Conservation (phyloP, 2,797 vertebrate genomes). For the Diplodus puntazzo region DNA sequence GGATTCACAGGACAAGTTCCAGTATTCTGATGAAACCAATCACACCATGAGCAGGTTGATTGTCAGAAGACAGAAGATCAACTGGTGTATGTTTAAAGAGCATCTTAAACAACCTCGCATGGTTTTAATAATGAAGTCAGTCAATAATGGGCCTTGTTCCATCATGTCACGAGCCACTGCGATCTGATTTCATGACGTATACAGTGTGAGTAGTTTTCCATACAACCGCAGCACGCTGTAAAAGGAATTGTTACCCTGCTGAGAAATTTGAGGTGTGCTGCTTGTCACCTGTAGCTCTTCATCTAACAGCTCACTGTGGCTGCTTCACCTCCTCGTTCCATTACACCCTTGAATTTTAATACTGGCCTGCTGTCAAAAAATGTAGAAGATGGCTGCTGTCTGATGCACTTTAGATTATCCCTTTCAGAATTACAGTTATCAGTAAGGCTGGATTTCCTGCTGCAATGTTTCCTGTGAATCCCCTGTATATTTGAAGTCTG, state of each 20-base stretch:
- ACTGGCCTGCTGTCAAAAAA: background rate
- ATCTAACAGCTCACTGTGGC: too few species aligned
- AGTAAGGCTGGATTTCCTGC: background rate
- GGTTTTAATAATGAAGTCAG: too few species aligned
- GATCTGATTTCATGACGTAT: constrained; percentile 6
- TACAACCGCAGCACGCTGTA: too few species aligned
- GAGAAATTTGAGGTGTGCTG: too few species aligned
- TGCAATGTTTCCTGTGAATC: background rate
- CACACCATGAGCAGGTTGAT: too few species aligned
- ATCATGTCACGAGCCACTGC: background rate
- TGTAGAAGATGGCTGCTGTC: background rate
- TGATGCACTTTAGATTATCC: background rate
- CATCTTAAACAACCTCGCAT: too few species aligned
- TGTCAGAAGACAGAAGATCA: too few species aligned
- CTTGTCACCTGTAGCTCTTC: too few species aligned
- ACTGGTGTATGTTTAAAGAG: too few species aligned
- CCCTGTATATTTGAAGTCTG: background rate
- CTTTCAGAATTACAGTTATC: background rate
- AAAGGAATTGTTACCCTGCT: too few species aligned
- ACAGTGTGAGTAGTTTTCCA: too few species aligned
- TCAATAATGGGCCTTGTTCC: background rate
- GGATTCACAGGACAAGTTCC: background rate
- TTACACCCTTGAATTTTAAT: background rate
- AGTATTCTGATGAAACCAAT: background rate
- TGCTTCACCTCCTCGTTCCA: too few species aligned